phyloP scores from a whole-genome alignment of 2,113 vertebrate species.

The Thunnus maccoyii region DNA sequence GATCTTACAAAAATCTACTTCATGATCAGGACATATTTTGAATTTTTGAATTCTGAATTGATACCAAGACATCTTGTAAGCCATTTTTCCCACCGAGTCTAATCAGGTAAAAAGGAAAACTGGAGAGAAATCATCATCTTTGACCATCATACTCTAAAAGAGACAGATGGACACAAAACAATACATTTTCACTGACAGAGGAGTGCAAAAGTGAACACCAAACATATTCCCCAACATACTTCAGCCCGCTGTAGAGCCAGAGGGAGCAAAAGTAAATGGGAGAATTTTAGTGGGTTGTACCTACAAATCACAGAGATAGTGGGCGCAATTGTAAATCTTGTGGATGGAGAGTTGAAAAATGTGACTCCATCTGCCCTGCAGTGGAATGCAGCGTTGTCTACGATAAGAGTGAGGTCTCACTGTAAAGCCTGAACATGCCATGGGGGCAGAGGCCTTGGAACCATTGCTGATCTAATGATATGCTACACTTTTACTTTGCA shows the following conservation, averaged over 20 bases:
- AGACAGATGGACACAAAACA: conserved; percentile 1
- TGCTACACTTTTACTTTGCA: conserved; percentile 62
- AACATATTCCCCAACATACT: conserved; percentile 12
- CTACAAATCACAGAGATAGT: conserved; percentile 72
- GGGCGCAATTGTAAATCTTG: conserved; percentile 66
- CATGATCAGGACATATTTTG: no score
- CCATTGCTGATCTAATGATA: conserved; percentile 69
- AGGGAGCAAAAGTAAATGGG: conserved; percentile 27
- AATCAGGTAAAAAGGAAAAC: background rate
- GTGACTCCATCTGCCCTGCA: conserved; percentile 55
- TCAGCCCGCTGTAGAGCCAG: conserved; percentile 25
- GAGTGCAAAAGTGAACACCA: conserved; percentile 7
- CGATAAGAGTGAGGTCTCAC: conserved; percentile 60
- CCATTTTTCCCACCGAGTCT: background rate
- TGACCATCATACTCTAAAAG: background rate
- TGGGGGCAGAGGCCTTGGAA: conserved; percentile 58
- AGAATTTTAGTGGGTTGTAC: conserved; percentile 49
- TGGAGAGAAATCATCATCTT: background rate
- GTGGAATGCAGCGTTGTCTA: conserved; percentile 72
- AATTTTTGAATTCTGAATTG: no score
- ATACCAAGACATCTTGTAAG: background rate
- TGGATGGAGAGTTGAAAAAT: conserved; percentile 48
- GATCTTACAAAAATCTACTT: no score
- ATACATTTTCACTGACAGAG: background rate
- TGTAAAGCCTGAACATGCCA: conserved; percentile 65